Conservation (phyloP, 1,140 invertebrate genomes). For the Eriosoma lanigerum region DNA sequence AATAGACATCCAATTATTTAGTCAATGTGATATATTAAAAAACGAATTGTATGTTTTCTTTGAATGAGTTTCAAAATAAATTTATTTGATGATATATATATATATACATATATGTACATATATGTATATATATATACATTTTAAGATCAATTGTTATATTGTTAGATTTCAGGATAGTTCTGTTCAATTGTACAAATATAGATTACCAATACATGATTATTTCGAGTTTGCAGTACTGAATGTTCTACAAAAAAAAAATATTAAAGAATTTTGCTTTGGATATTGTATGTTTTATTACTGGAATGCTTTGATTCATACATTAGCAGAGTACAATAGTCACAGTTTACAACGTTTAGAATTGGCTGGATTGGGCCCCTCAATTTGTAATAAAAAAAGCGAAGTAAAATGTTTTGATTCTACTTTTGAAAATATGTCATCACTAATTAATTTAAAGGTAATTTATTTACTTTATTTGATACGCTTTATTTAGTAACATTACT, state of each 20-base stretch:
- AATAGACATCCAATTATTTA: slow-evolving; percentile 9
- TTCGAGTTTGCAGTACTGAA: slow-evolving; percentile 21
- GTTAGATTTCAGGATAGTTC: slow-evolving; percentile 21
- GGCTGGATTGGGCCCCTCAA: slow-evolving; percentile 12
- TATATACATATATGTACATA: background rate
- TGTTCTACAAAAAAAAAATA: slow-evolving; percentile 27
- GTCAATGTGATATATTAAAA: background rate
- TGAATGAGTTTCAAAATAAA: background rate
- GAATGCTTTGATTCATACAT: slow-evolving; percentile 39
- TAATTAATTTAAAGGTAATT: slow-evolving; percentile 42
- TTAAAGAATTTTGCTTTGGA: slow-evolving; percentile 42
- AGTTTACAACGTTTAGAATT: slow-evolving; percentile 36
- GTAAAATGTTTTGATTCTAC: slow-evolving; percentile 1
- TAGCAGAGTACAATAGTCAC: slow-evolving; percentile 32
- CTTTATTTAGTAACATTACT: background rate
- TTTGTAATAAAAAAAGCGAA: background rate
- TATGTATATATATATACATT: background rate
- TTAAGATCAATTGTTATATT: background rate
- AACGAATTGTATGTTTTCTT: slow-evolving; percentile 5
- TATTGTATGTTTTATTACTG: slow-evolving; percentile 37
- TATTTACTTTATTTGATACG: background rate
- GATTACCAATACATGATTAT: slow-evolving; percentile 22
- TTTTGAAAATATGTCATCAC: slow-evolving; percentile 17
- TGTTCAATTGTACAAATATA: background rate
- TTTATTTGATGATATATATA: too few species aligned